phyloP scores from a whole-genome alignment of 2,888 invertebrate species.

The Criorhina ranunculi region DNA sequence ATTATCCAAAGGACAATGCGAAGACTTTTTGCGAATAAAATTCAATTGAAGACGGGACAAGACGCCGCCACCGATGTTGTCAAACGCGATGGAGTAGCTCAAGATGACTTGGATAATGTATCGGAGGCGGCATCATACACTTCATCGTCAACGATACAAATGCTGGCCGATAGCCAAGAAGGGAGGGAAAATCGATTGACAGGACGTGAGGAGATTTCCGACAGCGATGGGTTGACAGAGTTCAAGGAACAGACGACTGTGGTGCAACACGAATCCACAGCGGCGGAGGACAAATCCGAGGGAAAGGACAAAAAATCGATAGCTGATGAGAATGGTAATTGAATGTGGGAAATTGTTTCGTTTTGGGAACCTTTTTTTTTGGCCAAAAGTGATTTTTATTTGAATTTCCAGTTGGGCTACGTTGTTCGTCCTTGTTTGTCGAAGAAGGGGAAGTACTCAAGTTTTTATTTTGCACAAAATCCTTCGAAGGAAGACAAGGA shows the following conservation, averaged over 20 bases:
- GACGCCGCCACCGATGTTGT: neutral
- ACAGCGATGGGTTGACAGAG: constrained; percentile 39
- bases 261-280: constrained; percentile 15
- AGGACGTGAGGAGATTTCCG: constrained; percentile 51
- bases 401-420: constrained; percentile 44
- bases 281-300: constrained; percentile 9
- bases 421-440: neutral
- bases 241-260: constrained; percentile 56
- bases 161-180: constrained; percentile 79
- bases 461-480: constrained; percentile 16
- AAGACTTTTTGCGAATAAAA: constrained; percentile 83
- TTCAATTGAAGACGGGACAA: constrained; percentile 78
- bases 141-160: constrained; percentile 80
- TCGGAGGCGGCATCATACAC: constrained; percentile 81
- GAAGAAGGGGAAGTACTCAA: neutral
- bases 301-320: constrained; percentile 63
- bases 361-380: neutral
- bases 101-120: constrained; percentile 78
- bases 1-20: constrained; percentile 87
- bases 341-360: constrained; percentile 58
- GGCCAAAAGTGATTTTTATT: constrained; percentile 44
- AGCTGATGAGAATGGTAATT: constrained; percentile 73
- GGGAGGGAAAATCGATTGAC: constrained; percentile 69
- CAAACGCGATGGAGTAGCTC: constrained; percentile 25
- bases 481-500: constrained; percentile 6